A percentile compares a stretch with the other conserved stretches of the same genome.
Evolutionary conservation across 2,113 vertebrate species (phyloP).

Genomic region (pig (Sus scrofa)): DNA sequence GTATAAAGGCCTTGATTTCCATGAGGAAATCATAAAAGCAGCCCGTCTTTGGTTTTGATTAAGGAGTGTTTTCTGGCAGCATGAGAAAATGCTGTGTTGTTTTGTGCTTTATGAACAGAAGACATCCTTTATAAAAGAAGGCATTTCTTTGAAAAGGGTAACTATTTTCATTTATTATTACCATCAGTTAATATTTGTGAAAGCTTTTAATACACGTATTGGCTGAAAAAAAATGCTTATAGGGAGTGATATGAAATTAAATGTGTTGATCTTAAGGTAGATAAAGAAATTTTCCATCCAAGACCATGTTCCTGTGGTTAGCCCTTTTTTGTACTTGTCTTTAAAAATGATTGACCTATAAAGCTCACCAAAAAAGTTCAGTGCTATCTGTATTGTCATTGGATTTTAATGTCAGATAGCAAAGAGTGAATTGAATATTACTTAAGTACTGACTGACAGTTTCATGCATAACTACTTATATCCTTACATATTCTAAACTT

Average conservation of each 20-base stretch:
- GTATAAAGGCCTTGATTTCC: not conserved
- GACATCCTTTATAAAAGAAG: not conserved
- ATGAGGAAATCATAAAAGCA: constrained; percentile 29
- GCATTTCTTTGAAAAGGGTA: constrained; percentile 1
- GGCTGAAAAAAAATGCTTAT: constrained; percentile 16
- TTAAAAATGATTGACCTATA: not conserved
- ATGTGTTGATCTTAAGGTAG: not conserved
- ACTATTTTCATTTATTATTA: constrained; percentile 10
- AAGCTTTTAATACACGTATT: not conserved
- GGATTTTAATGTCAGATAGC: not conserved
- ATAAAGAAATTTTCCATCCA: not conserved
- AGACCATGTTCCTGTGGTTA: not conserved
- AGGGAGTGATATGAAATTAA: not conserved
- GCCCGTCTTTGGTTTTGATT: constrained; percentile 40
- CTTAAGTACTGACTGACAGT: not conserved
- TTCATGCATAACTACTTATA: not conserved
- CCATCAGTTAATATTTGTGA: constrained; percentile 1
- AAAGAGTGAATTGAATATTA: not conserved
- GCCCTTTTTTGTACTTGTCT: not conserved
- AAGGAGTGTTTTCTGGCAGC: constrained; percentile 27
- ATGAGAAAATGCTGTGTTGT: not conserved
- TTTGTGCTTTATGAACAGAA: not conserved
- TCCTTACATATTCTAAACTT: not conserved
- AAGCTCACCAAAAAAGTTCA: not conserved
- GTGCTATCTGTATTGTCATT: not conserved